Percentiles rank a stretch among this genome's conserved stretches.
These are phyloP conservation scores for Ganaspis sp. DNA, from an alignment of 1,140 invertebrate genomes.

Conservation along the genomic window DNA sequence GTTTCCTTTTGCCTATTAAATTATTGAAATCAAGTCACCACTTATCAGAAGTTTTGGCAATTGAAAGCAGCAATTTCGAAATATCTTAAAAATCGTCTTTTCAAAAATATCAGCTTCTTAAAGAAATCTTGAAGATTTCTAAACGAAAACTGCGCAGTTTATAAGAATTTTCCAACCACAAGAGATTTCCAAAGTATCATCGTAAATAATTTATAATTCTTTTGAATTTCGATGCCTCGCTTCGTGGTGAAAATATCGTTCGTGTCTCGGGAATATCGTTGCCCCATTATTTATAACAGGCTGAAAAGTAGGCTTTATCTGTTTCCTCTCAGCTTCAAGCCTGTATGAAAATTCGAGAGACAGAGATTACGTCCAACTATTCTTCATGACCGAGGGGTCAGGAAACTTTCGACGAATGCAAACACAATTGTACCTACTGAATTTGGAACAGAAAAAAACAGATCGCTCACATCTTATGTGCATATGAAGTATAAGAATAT, in stretches of 20 bases:
- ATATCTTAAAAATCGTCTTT: too few relatives aligned
- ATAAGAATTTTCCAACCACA: not conserved
- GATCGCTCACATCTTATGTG: constrained; percentile 43
- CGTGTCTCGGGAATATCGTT: not conserved
- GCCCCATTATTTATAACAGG: constrained; percentile 12
- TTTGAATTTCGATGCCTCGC: constrained; percentile 8
- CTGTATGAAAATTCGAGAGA: not conserved
- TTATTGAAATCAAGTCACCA: too few relatives aligned
- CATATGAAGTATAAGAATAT: constrained; percentile 50
- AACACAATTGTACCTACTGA: constrained; percentile 37
- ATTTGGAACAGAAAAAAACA: constrained; percentile 47
- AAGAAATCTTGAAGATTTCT: not conserved
- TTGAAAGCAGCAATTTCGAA: too few relatives aligned
- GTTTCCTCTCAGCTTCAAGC: constrained; percentile 13
- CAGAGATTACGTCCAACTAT: not conserved
- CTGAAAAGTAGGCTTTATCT: constrained; percentile 20
- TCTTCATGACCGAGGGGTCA: constrained; percentile 10
- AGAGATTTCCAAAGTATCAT: not conserved
- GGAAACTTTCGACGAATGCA: constrained; percentile 28
- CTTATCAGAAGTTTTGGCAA: too few relatives aligned
- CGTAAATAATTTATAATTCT: constrained; percentile 17
- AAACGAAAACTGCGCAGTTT: not conserved
- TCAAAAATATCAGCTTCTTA: too few relatives aligned
- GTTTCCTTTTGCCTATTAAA: too few relatives aligned
- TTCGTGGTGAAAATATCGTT: constrained; percentile 10